phyloP scores from a whole-genome alignment of 1,140 invertebrate genomes.

The Grapholita molesta region DNA sequence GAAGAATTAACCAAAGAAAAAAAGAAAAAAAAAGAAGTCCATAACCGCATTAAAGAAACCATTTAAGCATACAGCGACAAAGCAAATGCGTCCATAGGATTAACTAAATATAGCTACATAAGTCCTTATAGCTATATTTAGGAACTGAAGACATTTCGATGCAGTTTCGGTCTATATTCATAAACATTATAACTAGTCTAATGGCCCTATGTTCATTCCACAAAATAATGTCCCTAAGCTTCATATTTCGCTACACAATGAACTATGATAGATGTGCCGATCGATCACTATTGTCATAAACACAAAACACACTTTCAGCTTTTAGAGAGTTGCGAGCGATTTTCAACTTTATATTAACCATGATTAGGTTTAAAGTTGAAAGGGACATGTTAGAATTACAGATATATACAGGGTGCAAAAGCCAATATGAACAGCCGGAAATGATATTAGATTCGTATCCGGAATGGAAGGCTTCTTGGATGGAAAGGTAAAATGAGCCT shows the following conservation, averaged over 20 bases:
- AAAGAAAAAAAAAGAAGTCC: too few species aligned
- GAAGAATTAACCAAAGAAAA: too few species aligned
- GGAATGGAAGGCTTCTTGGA: background rate
- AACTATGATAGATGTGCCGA: conserved; percentile 1
- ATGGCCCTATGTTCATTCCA: background rate
- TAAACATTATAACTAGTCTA: too few species aligned
- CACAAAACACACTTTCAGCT: background rate
- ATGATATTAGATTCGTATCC: background rate
- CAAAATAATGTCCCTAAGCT: background rate
- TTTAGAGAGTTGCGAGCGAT: background rate
- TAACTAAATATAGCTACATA: too few species aligned
- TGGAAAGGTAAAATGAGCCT: background rate
- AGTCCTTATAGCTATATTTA: too few species aligned
- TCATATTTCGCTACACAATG: background rate
- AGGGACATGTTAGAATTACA: background rate
- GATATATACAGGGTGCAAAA: background rate
- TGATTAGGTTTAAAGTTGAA: background rate
- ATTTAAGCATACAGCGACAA: too few species aligned
- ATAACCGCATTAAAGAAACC: too few species aligned
- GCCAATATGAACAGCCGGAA: background rate
- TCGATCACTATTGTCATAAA: background rate
- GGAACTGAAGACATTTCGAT: too few species aligned
- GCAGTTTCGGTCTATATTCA: too few species aligned
- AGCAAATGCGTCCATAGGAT: too few species aligned
- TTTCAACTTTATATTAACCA: background rate